Evolutionary conservation across 2,113 vertebrate genomes (phyloP), one percentile per base, ranked within the genome.

Genomic region (Tinamus guttatus): DNA sequence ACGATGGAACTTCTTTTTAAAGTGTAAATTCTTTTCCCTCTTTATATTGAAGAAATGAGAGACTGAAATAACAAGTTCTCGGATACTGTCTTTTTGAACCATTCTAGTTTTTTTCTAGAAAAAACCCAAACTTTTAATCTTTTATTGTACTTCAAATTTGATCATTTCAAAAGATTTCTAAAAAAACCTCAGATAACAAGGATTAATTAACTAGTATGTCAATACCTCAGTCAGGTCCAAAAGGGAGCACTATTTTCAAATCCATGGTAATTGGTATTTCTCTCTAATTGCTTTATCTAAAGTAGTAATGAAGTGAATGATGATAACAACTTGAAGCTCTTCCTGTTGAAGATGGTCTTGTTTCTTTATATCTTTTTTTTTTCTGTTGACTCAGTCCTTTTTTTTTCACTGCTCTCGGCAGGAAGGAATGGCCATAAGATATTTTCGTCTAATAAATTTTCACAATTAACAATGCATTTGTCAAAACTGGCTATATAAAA

Each of bases 301-400:
- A 80, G 67, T 71, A 78, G 81, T 88, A 87, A 75, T 9, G 25
- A 84, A 68, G 76, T 52, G 73, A 84, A 92, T 43, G 69, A 94
- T 27, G 5, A 19, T 73, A 87, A 89, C 28, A 95, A 94, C 49
- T 68, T 59, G 24, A 91, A 38, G 73, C 14, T 88, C 58, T 86
- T 96, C n/a, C 30, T 75, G 56, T 58, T 40, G 32, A 75, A 88
- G 58, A 60, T 16, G 64, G 51, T 36, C 52, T 73, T 27, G 81
- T 63, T 83, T 54, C 43, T 90, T 81, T 45, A 52, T 9, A 36
- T 9, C 10, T 22, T 49, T 22, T 49, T 41, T 30, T 74, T 80
- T 73, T 3, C 14, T 28, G 65, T n/a, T 62, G 34, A 71, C 60
- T 84, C 24, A 7, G 16, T 43, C 15, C 16, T 43, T 36, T 28